Percentiles rank a stretch among this genome's conserved stretches.
phyloP scores from a whole-genome alignment of 2,888 invertebrate species.

The Drosophila nr. fundita region DNA sequence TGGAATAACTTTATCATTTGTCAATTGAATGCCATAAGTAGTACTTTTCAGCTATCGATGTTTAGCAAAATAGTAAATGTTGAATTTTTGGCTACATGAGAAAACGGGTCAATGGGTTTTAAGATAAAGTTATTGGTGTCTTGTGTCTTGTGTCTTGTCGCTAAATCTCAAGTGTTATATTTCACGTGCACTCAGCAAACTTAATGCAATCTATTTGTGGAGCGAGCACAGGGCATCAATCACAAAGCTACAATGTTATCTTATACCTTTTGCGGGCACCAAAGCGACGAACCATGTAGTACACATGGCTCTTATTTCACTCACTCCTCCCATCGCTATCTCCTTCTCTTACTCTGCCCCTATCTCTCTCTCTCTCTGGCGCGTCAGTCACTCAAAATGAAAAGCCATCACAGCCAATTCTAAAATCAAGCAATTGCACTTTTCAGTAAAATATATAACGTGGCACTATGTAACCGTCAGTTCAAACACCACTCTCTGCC shows the following conservation, averaged over 20 bases:
- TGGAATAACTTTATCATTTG: neutral
- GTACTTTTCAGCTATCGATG: neutral
- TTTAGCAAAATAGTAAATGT: neutral
- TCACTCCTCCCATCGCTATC: neutral
- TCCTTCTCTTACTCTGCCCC: neutral
- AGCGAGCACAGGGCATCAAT: constrained; percentile 45
- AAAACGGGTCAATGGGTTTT: neutral
- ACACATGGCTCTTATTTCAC: neutral
- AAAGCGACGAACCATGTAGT: constrained; percentile 1
- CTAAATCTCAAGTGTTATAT: neutral
- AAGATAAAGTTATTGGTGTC: constrained; percentile 7
- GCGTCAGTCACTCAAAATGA: constrained; percentile 67
- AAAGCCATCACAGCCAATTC: constrained; percentile 75
- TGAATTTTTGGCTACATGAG: neutral
- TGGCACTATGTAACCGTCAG: constrained; percentile 57
- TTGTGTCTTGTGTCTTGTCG: constrained; percentile 1
- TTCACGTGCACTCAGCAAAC: constrained; percentile 3
- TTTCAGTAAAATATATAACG: constrained; percentile 75
- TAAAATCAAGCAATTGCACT: constrained; percentile 75
- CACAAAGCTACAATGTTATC: constrained; percentile 43
- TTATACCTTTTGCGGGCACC: constrained; percentile 28
- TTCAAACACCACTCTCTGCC: constrained; percentile 10
- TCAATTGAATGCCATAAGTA: neutral
- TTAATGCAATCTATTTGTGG: constrained; percentile 41
- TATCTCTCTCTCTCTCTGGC: constrained; percentile 11